Evolutionary conservation across 2,113 vertebrate species (phyloP).

Genomic region (Anguilla japonica): DNA sequence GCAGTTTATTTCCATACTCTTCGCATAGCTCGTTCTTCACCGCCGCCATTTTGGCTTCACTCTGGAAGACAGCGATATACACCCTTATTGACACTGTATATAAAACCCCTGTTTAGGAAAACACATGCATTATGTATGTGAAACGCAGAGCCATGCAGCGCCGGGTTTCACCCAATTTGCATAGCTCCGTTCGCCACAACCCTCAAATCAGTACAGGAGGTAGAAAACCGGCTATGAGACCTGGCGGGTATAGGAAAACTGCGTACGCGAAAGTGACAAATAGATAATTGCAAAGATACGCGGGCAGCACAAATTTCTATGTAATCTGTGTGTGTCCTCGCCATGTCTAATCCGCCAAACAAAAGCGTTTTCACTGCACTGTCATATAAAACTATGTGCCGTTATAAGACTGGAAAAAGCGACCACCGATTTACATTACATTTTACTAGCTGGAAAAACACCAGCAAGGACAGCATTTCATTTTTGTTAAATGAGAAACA

Average conservation of each 20-base stretch:
- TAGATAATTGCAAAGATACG: conserved; percentile 5
- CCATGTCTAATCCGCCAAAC: not conserved
- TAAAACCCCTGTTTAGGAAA: conserved; percentile 6
- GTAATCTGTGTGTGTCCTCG: not conserved
- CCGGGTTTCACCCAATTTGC: not conserved
- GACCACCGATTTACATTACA: not conserved
- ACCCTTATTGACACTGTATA: conserved; percentile 7
- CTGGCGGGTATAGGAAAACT: conserved; percentile 7
- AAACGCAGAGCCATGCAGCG: not conserved
- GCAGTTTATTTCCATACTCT: conserved; percentile 15
- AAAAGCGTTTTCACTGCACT: not conserved
- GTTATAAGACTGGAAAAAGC: not conserved
- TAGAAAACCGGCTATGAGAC: not conserved
- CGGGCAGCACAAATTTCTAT: not conserved
- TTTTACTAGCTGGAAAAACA: not conserved
- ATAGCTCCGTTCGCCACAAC: not conserved
- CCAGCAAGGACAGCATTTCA: not conserved
- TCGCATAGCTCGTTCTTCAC: conserved; percentile 24
- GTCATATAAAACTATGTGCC: not conserved
- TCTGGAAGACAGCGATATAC: conserved; percentile 2
- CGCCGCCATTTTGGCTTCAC: conserved; percentile 9
- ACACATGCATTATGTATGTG: conserved; percentile 26
- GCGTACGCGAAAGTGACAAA: conserved; percentile 18
- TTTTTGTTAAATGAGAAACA: not conserved
- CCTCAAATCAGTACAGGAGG: conserved; percentile 13